Base-by-base conservation (phyloP, 2,797 vertebrate species). In the Apogon talboti region DNA sequence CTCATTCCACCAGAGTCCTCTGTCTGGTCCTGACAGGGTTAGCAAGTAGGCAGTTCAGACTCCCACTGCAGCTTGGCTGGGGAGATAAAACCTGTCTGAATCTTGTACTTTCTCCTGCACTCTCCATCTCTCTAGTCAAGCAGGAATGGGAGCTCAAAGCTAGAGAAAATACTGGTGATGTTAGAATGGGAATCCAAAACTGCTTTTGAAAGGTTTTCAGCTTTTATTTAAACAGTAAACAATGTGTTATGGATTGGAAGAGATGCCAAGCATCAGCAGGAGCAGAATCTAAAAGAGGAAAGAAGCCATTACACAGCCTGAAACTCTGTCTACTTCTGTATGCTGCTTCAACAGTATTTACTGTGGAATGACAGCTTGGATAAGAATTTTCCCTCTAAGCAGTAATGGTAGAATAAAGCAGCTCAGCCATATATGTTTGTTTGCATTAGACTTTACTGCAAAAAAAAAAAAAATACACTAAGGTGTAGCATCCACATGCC, bases 121-220 rank as follows among this genome's bases (percentile, higher is more conserved):
- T 50, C 70, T 57, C 58, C 18, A 70, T 75, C 71, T 0, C 1
- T 15, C 4, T 7, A 79, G 48, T 59, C 30, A 28, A 50, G 48
- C 60, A 49, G 4, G 21, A 50, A 73, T 70, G 89, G 86, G 85
- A 87, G 67, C 75, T 91, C 90, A 74, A 88, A 84, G 55, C 88
- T 50, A 82, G 63, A 89, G 77, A 72, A 92, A 93, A 89, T 74
- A 73, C 65, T 90, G 73, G 81, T 84, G 81, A 87, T 87, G 88
- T 90, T 78, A 90, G 66, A 76, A 60, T 72, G 80, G 87, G 77
- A 91, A 92, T 94, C 91, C 90, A 90, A 91, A 90, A 88, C 85
- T 73, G 81, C 72, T 87, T 86, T 86, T 91, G 87, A 51, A 59
- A 81, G 73, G 45, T 82, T 85, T 79, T 33, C 50, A 50, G 53